Base-by-base conservation (phyloP, 2,113 vertebrate species). In the Myrmecophaga tridactyla region DNA sequence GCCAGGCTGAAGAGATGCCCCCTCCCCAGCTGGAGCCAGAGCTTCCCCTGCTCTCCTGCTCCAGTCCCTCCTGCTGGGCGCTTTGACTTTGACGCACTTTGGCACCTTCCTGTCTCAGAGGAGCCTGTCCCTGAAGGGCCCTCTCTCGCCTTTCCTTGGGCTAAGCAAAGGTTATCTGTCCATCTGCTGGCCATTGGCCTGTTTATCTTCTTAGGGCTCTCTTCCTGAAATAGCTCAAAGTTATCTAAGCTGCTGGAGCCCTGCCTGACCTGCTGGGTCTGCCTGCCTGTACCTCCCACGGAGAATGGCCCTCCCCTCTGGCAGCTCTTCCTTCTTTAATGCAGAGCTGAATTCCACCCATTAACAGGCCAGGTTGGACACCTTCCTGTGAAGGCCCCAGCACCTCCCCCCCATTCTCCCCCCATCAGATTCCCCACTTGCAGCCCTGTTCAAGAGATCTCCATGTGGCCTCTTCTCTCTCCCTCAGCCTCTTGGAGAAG, bases 211-310 rank as follows among this genome's bases (percentile, higher is more conserved):
- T 92, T 87, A 91, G 82, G 39, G 73, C 69, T 90, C 63, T 96
- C 89, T 96, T 97, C 97, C 95, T 84, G 95, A 96, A 98, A 97
- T n/a, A 97, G n/a, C 75, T 13, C 0, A 0, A 9, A 41, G 72
- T 95, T 97, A 95, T 97, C 94, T 75, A 72, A 72, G 88, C 5
- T 65, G 62, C 69, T 5, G 0, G 29, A 29, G 81, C 20, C 3
- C 20, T 2, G n/a, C 7, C 51, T 51, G 48, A 51, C 48, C 48
- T 51, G 48, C 48, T 51, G 15, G 36, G 17, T 84, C 83, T 46
- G 76, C 46, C 76, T 51, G 39, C 62, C 1, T 56, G 15, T 17
- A 56, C 53, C 0, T 63, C 94, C 62, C 70, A 34, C 78, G 18
- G 34, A 85, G 46, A 39, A 27, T 29, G 53, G 51, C 36, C 0